Conservation (phyloP, 2,113 vertebrate genomes). For the Candoia aspera region DNA sequence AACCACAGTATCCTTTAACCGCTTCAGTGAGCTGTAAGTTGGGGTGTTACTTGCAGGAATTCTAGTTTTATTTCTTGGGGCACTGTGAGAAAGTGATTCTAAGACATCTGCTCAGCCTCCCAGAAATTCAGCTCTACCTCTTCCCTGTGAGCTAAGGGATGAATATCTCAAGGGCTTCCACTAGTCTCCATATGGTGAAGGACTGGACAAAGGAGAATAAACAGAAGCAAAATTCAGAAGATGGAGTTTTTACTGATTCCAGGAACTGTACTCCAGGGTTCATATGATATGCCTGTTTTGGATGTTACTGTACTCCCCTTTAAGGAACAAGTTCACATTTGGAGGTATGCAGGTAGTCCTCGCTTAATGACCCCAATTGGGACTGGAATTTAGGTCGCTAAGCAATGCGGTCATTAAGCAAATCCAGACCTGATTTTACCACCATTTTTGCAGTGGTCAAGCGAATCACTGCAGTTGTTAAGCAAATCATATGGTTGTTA, state of each 20-base stretch:
- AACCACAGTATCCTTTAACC: too few relatives aligned
- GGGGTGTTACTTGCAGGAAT: too few relatives aligned
- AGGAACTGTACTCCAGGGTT: background rate
- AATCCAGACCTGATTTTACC: too few relatives aligned
- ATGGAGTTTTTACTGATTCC: background rate
- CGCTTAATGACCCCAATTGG: too few relatives aligned
- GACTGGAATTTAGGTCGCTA: too few relatives aligned
- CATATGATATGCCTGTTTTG: background rate
- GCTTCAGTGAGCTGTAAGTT: too few relatives aligned
- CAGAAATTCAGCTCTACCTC: background rate
- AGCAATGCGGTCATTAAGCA: too few relatives aligned
- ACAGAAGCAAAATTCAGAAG: background rate
- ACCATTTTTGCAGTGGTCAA: too few relatives aligned
- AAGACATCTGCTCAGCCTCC: background rate
- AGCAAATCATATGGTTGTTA: too few relatives aligned
- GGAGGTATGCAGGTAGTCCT: background rate
- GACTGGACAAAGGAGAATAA: background rate
- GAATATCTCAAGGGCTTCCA: background rate
- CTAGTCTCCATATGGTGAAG: background rate
- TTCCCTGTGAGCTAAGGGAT: background rate
- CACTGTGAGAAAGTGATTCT: too few relatives aligned
- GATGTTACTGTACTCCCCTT: background rate
- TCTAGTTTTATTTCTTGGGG: too few relatives aligned
- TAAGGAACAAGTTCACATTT: background rate
- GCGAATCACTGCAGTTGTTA: too few relatives aligned